A percentile compares a stretch with the other conserved stretches of the same genome.
phyloP scores from a whole-genome alignment of 2,113 vertebrate species.

The Neotoma lepida region DNA sequence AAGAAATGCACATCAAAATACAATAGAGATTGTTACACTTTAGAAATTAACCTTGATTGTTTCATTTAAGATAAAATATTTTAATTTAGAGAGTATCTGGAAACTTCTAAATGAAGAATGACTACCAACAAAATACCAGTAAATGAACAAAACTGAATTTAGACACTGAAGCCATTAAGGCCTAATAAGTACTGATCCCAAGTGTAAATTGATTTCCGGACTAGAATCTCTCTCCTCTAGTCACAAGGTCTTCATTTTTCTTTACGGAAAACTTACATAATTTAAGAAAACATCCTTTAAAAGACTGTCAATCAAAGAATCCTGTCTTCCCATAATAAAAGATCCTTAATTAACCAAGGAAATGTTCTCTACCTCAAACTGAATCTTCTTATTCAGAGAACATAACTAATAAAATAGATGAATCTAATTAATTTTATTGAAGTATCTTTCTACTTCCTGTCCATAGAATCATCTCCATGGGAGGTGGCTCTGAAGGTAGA shows the following conservation, averaged over 20 bases:
- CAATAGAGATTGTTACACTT: not conserved
- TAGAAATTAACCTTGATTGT: not conserved
- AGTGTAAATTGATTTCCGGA: not conserved
- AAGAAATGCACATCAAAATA: not conserved
- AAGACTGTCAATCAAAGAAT: not conserved
- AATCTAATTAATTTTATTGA: not conserved
- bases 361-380: not conserved
- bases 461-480: not conserved
- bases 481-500: not conserved
- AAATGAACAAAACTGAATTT: not conserved
- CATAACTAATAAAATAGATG: not conserved
- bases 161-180: not conserved
- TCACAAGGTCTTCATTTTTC: not conserved
- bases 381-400: constrained; percentile 33
- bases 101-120: constrained; percentile 2
- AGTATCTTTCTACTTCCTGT: not conserved
- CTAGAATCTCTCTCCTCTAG: not conserved
- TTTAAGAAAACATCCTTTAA: not conserved
- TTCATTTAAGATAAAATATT: not conserved
- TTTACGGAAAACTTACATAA: not conserved
- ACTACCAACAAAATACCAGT: not conserved
- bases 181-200: not conserved
- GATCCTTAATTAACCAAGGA: not conserved
- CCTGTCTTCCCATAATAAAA: not conserved
- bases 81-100: not conserved